Percentiles rank a stretch among this genome's conserved stretches.
These are phyloP conservation scores for Sebastes baramenuke DNA, from an alignment of 2,797 vertebrate genomes.

Conservation along the genomic window DNA sequence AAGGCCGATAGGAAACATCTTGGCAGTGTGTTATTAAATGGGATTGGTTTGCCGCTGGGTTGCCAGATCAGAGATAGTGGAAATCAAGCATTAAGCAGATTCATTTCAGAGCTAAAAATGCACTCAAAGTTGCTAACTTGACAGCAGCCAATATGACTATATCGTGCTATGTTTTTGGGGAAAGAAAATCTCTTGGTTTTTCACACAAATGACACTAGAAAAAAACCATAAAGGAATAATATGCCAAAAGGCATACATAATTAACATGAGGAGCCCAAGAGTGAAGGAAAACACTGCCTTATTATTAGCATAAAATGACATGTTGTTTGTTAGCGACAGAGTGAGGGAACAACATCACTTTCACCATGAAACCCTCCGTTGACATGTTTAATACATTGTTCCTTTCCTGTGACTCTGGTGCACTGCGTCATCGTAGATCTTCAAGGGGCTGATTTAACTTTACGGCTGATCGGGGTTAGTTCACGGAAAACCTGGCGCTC, in stretches of 20 bases:
- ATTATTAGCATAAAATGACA: neutral
- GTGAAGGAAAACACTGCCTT: neutral
- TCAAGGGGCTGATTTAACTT: constrained; percentile 2
- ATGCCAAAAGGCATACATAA: too few species aligned
- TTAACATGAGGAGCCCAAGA: neutral
- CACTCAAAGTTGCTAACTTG: too few species aligned
- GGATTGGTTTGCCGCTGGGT: constrained; percentile 41
- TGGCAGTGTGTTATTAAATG: constrained; percentile 70
- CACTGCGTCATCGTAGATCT: neutral
- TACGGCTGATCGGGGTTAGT: constrained; percentile 19
- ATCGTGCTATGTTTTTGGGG: too few species aligned
- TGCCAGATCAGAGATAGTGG: constrained; percentile 37
- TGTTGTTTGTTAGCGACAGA: neutral
- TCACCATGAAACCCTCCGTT: neutral
- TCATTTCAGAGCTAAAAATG: neutral
- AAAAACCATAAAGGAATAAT: too few species aligned
- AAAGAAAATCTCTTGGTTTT: too few species aligned
- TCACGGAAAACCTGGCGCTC: constrained; percentile 41
- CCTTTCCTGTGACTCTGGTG: neutral
- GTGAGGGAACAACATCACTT: neutral
- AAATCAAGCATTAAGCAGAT: constrained; percentile 41
- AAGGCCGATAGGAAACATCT: constrained; percentile 48
- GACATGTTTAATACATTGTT: neutral
- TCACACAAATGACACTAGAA: too few species aligned
- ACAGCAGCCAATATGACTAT: too few species aligned